A percentile compares a stretch with the other conserved stretches of the same genome.
Conservation (phyloP, 1,140 invertebrate species). For the Reticulitermes speratus region DNA sequence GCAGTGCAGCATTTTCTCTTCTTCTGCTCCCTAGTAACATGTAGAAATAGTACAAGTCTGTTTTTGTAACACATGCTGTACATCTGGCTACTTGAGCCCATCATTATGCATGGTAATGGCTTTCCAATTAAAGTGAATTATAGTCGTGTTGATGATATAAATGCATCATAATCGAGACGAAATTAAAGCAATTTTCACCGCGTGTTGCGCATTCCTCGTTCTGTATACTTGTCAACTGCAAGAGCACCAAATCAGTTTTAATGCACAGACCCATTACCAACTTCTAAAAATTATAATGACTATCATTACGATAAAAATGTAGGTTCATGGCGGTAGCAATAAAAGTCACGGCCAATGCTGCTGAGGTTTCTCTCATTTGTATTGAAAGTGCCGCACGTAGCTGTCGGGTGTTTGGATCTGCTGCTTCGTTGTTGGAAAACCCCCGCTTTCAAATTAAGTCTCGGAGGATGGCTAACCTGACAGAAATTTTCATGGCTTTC, state of each 20-base stretch:
- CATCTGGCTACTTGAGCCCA: background rate
- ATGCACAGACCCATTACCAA: background rate
- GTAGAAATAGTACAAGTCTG: background rate
- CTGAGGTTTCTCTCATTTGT: background rate
- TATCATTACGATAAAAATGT: background rate
- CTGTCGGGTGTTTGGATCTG: too few relatives aligned
- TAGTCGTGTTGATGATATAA: background rate
- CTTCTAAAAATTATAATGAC: background rate
- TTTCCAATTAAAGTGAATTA: constrained; percentile 14
- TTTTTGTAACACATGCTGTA: background rate
- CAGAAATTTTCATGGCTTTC: too few relatives aligned
- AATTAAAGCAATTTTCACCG: background rate
- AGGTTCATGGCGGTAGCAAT: background rate
- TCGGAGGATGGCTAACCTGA: too few relatives aligned
- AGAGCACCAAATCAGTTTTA: background rate
- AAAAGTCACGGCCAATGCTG: too few relatives aligned
- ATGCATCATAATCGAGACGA: background rate
- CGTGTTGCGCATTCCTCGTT: background rate
- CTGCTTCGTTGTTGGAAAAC: too few relatives aligned
- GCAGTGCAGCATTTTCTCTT: background rate
- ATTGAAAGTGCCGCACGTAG: background rate
- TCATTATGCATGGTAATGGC: constrained; percentile 10
- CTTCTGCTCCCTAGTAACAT: background rate
- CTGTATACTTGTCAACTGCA: background rate
- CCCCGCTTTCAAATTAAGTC: too few relatives aligned